Base-by-base conservation (phyloP, 2,113 vertebrate genomes). In the Paralichthys olivaceus region DNA sequence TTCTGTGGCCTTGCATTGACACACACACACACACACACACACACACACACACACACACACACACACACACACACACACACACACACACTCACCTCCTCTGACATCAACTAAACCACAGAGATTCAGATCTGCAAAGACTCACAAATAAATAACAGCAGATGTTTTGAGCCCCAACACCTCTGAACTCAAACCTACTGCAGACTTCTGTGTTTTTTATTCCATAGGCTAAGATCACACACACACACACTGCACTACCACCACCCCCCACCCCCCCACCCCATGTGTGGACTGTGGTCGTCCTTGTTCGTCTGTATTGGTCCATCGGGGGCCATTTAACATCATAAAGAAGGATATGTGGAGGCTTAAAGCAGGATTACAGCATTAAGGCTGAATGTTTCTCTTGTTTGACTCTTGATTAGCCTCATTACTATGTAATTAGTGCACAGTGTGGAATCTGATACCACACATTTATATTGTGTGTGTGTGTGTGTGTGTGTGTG, bases 311-410 rank as follows among this genome's bases (percentile, higher is more conserved):
- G 67, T 88, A 88, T 88, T 80, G 72, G 78, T 54, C 88, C 88
- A 78, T 73, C 14, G 78, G 92, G 87, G 85, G 63, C 87, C 82
- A 81, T 84, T 90, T 85, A 79, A 87, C 85, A 89, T 89, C 87
- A 90, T 85, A 80, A 89, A 91, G 84, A 85, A 82, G 77, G 85
- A 86, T 75, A 75, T 63, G 78, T 76, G 88, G 72, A 54, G 84
- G 83, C 58, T 84, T 83, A 7, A 62, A 84, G 77, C 76, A 69
- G 84, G 58, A 91, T 91, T 86, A 89, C 79, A 83, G 72, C 86
- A 84, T 85, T 81, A 72, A 15, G 32, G 58, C 45, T 84, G 68
- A 87, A 80, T 77, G 81, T 77, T 84, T 76, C 78, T 71, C 60
- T 77, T 84, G 79, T 87, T 74, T 79, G 56, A 75, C 84, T 86